Base-by-base conservation (phyloP, 1,140 invertebrate species). In the Macrocentrus cingulum region DNA sequence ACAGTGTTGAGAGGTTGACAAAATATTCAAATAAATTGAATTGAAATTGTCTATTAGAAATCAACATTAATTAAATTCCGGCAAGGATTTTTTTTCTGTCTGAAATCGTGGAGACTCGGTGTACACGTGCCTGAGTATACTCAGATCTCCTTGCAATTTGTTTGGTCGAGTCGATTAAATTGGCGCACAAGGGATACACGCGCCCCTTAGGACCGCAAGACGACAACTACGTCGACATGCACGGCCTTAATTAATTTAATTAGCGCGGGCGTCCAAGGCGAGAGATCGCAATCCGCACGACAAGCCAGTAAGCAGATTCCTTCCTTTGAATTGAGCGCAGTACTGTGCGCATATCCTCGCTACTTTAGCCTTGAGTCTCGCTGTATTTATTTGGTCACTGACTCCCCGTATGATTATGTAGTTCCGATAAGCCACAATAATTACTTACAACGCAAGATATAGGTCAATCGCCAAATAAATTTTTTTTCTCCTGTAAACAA, bases 191-290 rank as follows among this genome's bases (percentile, higher is more conserved):
- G 25, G 29, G 32, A 39, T 49, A 49, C 20, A 49, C 32, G 20
- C 36, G 13, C 18, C 15, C 13, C 22, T 8, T 13, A 45, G 29
- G 29, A 32, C 29, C 53, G 3, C 42, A 20, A 29, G 18, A 25
- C 20, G 8, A 42, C 23, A 15, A 19, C 37, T 8, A 56, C 44
- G 36, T 22, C 46, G 39, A 39, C 7, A 23, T 11, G 32, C 9
- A 52, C 32, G 23, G 18, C 23, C 46, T 66, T 50, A 60, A 64
- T 64, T 66, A 62, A 56, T 61, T 67, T 59, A 56, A 66, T 67
- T 59, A 60, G 66, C 39, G 11, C 48, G 25, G 42, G 19, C 36
- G 37, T 46, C 49, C 45, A 53, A 59, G 49, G 37, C 50, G 32
- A 52, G 46, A 49, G 46, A 53, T 58, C 22, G 13, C 56, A 53